phyloP scores from a whole-genome alignment of 2,888 invertebrate genomes.

The Pyralis farinalis region DNA sequence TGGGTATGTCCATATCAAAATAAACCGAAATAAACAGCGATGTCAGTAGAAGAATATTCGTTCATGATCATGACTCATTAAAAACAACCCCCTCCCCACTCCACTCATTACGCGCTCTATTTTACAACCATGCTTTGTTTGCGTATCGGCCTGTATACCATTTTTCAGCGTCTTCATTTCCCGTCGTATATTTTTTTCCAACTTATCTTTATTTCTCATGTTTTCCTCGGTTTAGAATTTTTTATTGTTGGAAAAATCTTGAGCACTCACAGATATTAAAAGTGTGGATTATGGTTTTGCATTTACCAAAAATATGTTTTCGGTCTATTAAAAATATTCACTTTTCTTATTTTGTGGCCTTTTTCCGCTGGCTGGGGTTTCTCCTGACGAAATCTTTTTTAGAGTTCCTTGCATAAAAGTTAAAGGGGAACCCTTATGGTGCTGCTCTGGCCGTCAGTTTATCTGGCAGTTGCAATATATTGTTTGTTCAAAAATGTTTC shows the following conservation, averaged over 20 bases:
- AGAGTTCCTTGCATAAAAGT: no score
- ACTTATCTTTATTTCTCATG: slow-evolving; percentile 22
- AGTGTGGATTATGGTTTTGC: neutral
- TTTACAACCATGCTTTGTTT: slow-evolving; percentile 33
- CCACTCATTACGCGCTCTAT: slow-evolving; percentile 31
- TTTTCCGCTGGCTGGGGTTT: no score
- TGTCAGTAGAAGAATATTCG: slow-evolving; percentile 46
- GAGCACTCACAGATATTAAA: slow-evolving; percentile 8
- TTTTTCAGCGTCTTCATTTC: slow-evolving; percentile 35
- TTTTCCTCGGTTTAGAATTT: slow-evolving; percentile 7
- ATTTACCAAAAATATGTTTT: no score
- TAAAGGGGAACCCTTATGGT: no score
- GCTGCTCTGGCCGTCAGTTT: no score
- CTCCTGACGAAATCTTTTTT: no score
- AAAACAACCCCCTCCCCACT: slow-evolving; percentile 34
- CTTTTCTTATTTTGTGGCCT: no score
- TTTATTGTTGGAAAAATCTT: slow-evolving; percentile 2
- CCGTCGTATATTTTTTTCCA: slow-evolving; percentile 25
- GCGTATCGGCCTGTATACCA: slow-evolving; percentile 15
- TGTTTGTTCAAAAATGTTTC: no score
- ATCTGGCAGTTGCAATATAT: no score
- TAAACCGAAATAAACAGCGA: slow-evolving; percentile 29
- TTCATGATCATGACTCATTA: slow-evolving; percentile 57
- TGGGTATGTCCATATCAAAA: slow-evolving; percentile 2
- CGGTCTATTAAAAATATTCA: no score